Evolutionary conservation across 2,797 vertebrate genomes (phyloP).

Genomic region (Danio jaintianensis): DNA sequence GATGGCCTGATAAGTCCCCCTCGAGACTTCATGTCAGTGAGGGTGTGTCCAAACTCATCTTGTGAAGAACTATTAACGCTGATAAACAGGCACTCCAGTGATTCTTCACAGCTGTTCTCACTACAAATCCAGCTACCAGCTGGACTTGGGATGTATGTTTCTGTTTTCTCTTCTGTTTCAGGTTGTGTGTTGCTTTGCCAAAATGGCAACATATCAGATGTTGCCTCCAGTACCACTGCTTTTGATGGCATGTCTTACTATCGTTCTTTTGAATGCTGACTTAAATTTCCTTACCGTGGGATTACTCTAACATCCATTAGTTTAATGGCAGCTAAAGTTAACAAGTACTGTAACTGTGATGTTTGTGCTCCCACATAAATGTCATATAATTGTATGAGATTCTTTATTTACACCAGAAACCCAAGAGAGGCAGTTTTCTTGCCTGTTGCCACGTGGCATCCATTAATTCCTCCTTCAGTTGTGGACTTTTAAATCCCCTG

Average conservation of each 20-base stretch:
- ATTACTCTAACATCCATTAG: neutral
- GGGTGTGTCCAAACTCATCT: neutral
- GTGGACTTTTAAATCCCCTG: neutral
- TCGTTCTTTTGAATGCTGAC: neutral
- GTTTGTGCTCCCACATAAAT: neutral
- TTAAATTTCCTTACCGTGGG: neutral
- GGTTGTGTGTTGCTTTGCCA: neutral
- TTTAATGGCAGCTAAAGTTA: neutral
- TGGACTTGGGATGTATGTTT: neutral
- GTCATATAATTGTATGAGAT: neutral
- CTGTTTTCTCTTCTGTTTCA: neutral
- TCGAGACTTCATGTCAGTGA: neutral
- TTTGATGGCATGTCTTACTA: neutral
- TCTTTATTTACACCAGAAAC: neutral
- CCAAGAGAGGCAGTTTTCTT: neutral
- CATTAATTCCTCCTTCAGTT: neutral
- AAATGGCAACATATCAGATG: neutral
- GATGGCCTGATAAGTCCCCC: neutral
- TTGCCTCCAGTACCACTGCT: neutral
- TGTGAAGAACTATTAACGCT: neutral
- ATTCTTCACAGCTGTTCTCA: neutral
- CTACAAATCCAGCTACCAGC: neutral
- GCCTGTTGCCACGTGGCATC: neutral
- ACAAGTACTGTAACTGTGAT: neutral
- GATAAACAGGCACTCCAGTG: neutral